phyloP scores from a whole-genome alignment of 2,888 invertebrate genomes.

The Drosophila infuscata region DNA sequence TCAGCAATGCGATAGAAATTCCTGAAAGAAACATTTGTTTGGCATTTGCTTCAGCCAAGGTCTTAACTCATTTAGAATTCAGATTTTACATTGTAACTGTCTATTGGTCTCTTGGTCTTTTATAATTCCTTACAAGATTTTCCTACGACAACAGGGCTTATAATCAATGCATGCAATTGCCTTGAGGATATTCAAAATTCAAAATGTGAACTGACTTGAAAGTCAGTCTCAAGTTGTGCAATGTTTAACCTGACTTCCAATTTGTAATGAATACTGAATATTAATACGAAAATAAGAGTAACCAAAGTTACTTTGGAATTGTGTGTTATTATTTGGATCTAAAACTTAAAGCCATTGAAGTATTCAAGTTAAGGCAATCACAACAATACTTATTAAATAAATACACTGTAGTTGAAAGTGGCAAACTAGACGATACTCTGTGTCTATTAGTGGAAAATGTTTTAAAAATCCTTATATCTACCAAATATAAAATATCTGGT shows the following conservation, averaged over 20 bases:
- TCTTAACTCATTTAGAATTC: background rate
- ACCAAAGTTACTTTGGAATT: too few species aligned
- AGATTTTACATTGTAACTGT: background rate
- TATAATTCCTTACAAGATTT: background rate
- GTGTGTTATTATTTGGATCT: slow-evolving; percentile 5
- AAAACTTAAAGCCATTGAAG: slow-evolving; percentile 18
- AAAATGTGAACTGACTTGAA: slow-evolving; percentile 14
- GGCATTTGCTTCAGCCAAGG: background rate
- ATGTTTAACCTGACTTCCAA: background rate
- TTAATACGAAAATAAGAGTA: background rate
- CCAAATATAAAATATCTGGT: background rate
- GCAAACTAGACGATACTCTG: background rate
- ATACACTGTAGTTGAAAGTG: too few species aligned
- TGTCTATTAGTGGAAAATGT: too few species aligned
- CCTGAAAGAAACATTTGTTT: background rate
- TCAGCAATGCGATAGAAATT: background rate
- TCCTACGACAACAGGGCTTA: background rate
- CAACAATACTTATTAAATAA: background rate
- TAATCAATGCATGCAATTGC: slow-evolving; percentile 26
- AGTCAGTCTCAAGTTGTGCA: background rate
- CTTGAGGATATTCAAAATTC: slow-evolving; percentile 31
- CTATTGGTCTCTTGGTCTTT: background rate
- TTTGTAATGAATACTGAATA: slow-evolving; percentile 22
- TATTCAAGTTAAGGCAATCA: slow-evolving; percentile 19
- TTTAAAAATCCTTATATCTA: background rate